These are phyloP conservation scores for Acanthiza pusilla DNA, from an alignment of 2,797 vertebrate genomes.

Conservation along the genomic window DNA sequence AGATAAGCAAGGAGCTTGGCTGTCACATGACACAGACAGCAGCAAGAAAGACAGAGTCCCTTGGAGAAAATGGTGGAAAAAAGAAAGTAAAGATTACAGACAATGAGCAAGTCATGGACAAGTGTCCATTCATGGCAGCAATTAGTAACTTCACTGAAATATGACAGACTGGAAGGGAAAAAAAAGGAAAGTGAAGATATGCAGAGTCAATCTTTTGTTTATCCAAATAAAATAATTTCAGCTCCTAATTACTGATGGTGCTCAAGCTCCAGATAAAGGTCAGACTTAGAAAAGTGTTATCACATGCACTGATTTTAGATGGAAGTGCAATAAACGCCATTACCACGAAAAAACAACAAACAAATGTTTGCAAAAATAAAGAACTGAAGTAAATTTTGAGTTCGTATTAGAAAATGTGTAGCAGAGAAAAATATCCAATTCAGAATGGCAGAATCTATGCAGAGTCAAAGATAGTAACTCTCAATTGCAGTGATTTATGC, in stretches of 20 bases:
- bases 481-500: background rate
- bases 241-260: background rate
- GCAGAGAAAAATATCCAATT: background rate
- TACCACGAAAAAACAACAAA: background rate
- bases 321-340: background rate
- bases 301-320: background rate
- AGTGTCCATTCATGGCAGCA: background rate
- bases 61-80: background rate
- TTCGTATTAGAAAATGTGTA: background rate
- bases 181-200: background rate
- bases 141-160: background rate
- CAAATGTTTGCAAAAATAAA: background rate
- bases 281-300: background rate
- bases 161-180: background rate
- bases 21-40: background rate
- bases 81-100: background rate
- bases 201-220: background rate
- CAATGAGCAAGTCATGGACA: background rate
- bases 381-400: background rate
- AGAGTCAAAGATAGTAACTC: background rate
- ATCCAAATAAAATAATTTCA: background rate
- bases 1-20: background rate
- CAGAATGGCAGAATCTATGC: rapidly evolving
- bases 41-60: background rate
- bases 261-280: background rate